A percentile compares a stretch with the other conserved stretches of the same genome.
Conservation (phyloP, 2,113 vertebrate genomes). For the Pithys albifrons region DNA sequence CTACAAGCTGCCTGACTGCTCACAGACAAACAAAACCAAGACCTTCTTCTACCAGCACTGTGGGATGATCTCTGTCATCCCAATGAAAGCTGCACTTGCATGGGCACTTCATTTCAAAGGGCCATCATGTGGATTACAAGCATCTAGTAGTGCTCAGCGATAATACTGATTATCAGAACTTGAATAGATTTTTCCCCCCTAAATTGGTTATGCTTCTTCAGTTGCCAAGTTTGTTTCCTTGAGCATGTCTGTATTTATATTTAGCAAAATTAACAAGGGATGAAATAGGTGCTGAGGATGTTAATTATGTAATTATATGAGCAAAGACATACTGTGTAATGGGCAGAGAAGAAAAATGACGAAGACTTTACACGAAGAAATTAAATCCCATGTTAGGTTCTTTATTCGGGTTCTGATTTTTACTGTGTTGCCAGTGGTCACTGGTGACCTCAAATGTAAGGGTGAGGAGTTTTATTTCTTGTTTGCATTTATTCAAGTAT, state of each 20-base stretch:
- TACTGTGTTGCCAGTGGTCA: background rate
- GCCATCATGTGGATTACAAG: background rate
- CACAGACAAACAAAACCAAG: background rate
- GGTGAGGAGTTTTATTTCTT: slow-evolving; percentile 31
- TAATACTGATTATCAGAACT: background rate
- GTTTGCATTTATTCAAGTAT: slow-evolving; percentile 7
- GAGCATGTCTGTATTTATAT: slow-evolving; percentile 54
- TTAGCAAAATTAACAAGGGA: slow-evolving; percentile 64
- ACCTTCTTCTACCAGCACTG: background rate
- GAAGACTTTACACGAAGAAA: slow-evolving; percentile 11
- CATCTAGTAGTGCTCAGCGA: background rate
- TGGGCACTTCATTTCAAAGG: background rate
- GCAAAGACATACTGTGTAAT: slow-evolving; percentile 5
- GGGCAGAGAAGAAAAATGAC: background rate
- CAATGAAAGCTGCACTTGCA: background rate
- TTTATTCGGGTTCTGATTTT: background rate
- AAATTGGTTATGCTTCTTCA: slow-evolving; percentile 31
- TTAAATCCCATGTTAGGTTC: background rate
- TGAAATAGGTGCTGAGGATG: slow-evolving; percentile 56
- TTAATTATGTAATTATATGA: slow-evolving; percentile 61
- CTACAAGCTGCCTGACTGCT: background rate
- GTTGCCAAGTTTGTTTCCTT: slow-evolving; percentile 53
- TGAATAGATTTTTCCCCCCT: background rate
- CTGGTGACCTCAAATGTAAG: background rate
- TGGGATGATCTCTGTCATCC: background rate